Base-by-base conservation (phyloP, 92 coral and sea anemone genomes). In the Anthopleura xanthogrammica region DNA sequence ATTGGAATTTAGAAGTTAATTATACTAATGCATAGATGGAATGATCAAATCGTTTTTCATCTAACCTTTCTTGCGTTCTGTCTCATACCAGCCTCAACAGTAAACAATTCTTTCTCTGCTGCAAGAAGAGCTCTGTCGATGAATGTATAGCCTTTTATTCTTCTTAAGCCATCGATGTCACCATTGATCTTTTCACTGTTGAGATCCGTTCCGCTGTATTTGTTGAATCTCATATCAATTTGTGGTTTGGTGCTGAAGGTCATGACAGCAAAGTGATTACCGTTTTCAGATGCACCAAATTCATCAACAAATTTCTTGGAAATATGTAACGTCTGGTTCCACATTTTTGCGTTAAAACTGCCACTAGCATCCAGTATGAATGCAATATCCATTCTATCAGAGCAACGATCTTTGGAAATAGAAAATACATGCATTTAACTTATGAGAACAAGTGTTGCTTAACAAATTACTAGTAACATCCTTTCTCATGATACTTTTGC, bases 291-390 rank as follows among this genome's bases (percentile, higher is more conserved):
- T 29, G 77, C 77, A 66, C 64, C 87, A 64, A 50, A 77, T 19
- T 5, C 57, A 65, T 83, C 82, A 5, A 83, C 82, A 16, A 83
- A 41, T 3, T 39, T 60, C 57, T 77, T 77, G 42, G 77, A 72
- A n/a, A 76, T 52, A 12, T 14, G 58, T 60, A 50, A 73, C 39
- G 57, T 39, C 22, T 52, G 79, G 7, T 23, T 22, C 76, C 89
- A 90, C 36, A 68, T 77, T 36, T 83, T 2, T 66, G 81, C 40
- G 40, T 86, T 70, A 7, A 87, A 76, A 66, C 93, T 90, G 4
- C 88, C 86, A 10, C 90, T 87, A 3, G 93, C 58, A 41, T 90
- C 93, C 5, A 90, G 90, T 48, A 90, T 70, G 52, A 87, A 12
- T 0, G 90, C 90, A 24, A 90, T 60, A 72, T 90, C 93, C 20